Evolutionary conservation across 2,888 invertebrate genomes (phyloP), one percentile per base, ranked within the genome.

Genomic region (Habroteleia sp.): DNA sequence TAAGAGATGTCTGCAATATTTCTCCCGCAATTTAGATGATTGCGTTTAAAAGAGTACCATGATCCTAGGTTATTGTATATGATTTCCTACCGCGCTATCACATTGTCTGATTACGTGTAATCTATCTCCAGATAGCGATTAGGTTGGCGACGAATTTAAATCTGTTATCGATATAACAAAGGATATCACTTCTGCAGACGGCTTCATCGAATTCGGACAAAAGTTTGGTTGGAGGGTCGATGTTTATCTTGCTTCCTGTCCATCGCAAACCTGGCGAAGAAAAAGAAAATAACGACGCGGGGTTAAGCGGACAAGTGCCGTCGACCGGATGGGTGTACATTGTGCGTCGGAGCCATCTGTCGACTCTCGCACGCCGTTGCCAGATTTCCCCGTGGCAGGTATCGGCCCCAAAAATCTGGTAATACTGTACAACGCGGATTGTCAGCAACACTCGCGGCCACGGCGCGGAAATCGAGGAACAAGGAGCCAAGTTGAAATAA

Each of bases 231-330:
- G 13, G 69, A 80, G 79, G 78, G 84, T 81, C 80, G 83, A 83
- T 80, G 80, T 81, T 79, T 84, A 81, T 82, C 84, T 82, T 73
- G 80, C 80, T 80, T 82, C 82, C 83, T 79, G 81, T 79, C 77
- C 78, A 78, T 77, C 72, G 54, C 16, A 39, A 58, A 60, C 10
- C 37, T 50, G 37, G 48, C 63, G 48, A 58, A 41, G 58, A 72
- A 69, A 62, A 68, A 58, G 25, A 58, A 62, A 56, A 46, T 54
- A 65, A 71, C 42, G 52, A 16, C 39, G 58, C 39, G 20, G 29
- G 58, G 50, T 63, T 44, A 41, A 66, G 48, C 52, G 44, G 29
- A 68, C 68, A 68, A 46, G 56, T 56, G 56, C 20, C 33, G 46
- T 62, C 71, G 54, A 27, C 39, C 48, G 50, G 65, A 62, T 48